phyloP scores from a whole-genome alignment of 2,888 invertebrate genomes.

The Tillus elongatus region DNA sequence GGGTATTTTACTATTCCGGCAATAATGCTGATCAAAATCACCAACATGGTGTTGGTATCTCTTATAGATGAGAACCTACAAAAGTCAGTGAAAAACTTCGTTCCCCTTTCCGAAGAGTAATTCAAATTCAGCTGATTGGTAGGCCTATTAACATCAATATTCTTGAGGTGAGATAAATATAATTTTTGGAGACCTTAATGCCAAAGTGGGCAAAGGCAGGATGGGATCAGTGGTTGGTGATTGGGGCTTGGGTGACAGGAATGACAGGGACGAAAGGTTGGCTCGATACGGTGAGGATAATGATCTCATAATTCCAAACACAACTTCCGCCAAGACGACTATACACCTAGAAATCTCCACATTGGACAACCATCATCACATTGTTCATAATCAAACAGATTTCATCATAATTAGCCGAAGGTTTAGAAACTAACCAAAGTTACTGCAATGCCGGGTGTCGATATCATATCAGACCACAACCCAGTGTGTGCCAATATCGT shows the following conservation, averaged over 20 bases:
- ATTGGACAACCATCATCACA: no score
- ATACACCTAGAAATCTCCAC: neutral
- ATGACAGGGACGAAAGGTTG: conserved; percentile 1
- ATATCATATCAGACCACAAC: neutral
- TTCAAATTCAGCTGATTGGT: neutral
- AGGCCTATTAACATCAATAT: conserved; percentile 1
- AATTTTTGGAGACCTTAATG: conserved; percentile 1
- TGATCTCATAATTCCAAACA: conserved; percentile 3
- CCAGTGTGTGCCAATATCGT: neutral
- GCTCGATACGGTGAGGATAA: neutral
- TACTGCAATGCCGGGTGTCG: conserved; percentile 2
- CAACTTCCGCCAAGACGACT: conserved; percentile 4
- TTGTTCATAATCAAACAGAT: no score
- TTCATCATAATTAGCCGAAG: conserved; percentile 2
- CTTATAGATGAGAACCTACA: conserved; percentile 2
- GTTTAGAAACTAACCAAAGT: conserved; percentile 1
- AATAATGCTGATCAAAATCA: conserved; percentile 1
- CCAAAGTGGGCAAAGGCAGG: conserved; percentile 1
- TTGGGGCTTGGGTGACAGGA: conserved; percentile 2
- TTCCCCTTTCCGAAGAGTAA: neutral
- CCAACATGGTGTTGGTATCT: conserved; percentile 1
- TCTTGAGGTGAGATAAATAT: neutral
- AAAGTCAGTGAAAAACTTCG: conserved; percentile 1
- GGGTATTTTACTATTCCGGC: conserved; percentile 2
- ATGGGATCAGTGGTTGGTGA: conserved; percentile 2